Base-by-base conservation (phyloP, 2,113 vertebrate species). In the Muscicapa adusta region DNA sequence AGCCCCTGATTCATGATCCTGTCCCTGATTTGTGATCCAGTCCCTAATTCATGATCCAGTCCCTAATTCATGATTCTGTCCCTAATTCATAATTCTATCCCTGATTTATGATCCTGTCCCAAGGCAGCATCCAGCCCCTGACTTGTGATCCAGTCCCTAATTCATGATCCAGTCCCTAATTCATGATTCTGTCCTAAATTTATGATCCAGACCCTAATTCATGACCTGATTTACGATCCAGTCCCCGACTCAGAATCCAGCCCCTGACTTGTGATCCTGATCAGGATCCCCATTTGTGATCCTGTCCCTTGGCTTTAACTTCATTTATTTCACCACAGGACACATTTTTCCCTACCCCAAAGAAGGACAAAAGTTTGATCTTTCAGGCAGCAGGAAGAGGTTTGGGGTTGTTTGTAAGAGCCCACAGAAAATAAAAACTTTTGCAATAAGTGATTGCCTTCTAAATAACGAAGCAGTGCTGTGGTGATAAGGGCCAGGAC, bases 31-130 rank as follows among this genome's bases (percentile, higher is more conserved):
- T 3, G 9, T 1, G 28, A 31, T 53, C 23, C 50, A 2, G 6
- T 2, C 16, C 16, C 17, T 40, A 0, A 10, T 1, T 31, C 2
- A 5, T 2, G 10, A 58, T 58, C 33, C 54, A 0, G 18, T 6
- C 42, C 14, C 53, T 12, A 1, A 23, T 1, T 47, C 6, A 12
- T 1, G 8, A 34, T 57, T 24, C 24, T 0, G 8, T 2, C 10
- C 18, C 15, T n/a, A n/a, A n/a, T n/a, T n/a, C n/a, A n/a, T n/a
- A n/a, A n/a, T n/a, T n/a, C n/a, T n/a, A n/a, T n/a, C n/a, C n/a
- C n/a, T 29, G 3, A 11, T 2, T 43, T 18, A 15, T 1, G 13
- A 42, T 17, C 14, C n/a, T n/a, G n/a, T n/a, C 47, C 47, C 12
- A 12, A 4, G 7, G 24, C 47, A 48, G 47, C 47, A 24, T 48